Conservation (phyloP, 2,888 invertebrate species). For the Ceraclea dissimilis region DNA sequence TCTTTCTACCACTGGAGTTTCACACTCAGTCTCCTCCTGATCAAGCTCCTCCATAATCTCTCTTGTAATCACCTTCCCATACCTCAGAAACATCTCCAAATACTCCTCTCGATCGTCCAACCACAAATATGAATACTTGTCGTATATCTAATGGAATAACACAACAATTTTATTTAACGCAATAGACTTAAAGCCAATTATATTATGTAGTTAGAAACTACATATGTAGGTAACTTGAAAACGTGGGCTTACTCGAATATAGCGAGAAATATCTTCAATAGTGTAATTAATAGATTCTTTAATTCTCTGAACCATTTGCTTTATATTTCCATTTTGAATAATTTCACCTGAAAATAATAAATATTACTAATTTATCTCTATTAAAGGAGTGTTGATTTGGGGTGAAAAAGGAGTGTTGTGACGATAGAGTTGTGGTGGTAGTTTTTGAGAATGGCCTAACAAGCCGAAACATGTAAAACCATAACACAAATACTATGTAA, state of each 20-base stretch:
- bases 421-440: no score
- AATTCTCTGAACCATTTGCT: slow-evolving; percentile 52
- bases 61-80: slow-evolving; percentile 62
- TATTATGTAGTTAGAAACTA: not conserved
- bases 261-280: slow-evolving; percentile 38
- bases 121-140: slow-evolving; percentile 74
- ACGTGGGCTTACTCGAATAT: slow-evolving; percentile 35
- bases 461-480: no score
- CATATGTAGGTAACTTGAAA: not conserved
- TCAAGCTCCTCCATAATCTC: slow-evolving; percentile 60
- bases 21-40: slow-evolving; percentile 32
- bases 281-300: slow-evolving; percentile 42
- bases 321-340: slow-evolving; percentile 49
- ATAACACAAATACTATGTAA: no score
- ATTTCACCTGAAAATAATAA: slow-evolving; percentile 47
- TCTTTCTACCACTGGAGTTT: slow-evolving; percentile 49
- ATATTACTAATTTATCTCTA: no score
- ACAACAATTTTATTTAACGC: slow-evolving; percentile 5
- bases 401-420: no score
- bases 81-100: slow-evolving; percentile 67
- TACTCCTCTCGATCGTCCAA: slow-evolving; percentile 68
- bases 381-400: not conserved
- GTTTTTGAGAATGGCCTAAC: no score
- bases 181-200: no score
- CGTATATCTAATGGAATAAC: slow-evolving; percentile 42